Evolutionary conservation across 2,113 vertebrate genomes (phyloP), one percentile per base, ranked within the genome.

Genomic region (Clarias macrocephalus): DNA sequence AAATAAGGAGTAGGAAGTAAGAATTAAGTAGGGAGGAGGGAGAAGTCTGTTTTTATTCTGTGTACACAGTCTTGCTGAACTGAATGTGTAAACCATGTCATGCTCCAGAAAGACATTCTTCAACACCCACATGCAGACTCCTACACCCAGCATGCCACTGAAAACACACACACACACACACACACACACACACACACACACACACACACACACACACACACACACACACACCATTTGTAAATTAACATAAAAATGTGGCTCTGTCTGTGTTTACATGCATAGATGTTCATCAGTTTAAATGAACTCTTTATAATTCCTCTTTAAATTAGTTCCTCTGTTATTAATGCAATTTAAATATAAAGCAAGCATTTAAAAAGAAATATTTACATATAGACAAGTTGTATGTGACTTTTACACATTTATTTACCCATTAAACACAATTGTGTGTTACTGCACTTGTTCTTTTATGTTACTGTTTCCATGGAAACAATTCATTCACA

Each of bases 121-220:
- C 23, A 63, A 65, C 80, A 65, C 33, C 80, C 59, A 28, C 59
- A 16, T 18, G 30, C 79, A 81, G 33, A 60, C 79, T 65, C 80
- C 80, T 82, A 65, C 80, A 82, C 12, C 9, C 60, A 4, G 33
- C 33, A 82, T 82, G 6, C 80, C 60, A 65, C 33, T 82, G 23
- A 37, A 42, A 19, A 57, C 59, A 82, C 59, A 82, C 57, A 63
- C 30, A 63, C 30, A 81, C 80, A 81, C 77, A 59, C 54, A 79
- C 68, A 80, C 77, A 80, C 56, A 80, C 79, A 80, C 79, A 80
- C 18, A 80, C n/a, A 70, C 28, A 70, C 28, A 70, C 30, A 70
- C 30, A 70, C 28, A 70, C 16, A 42, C 33, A 80, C 56, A 80
- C 79, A 80, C 79, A 80, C 18, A 80, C n/a, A 70, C 28, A 70